Base-by-base conservation (phyloP, 2,888 invertebrate species). In the Sclerodermus sp. region DNA sequence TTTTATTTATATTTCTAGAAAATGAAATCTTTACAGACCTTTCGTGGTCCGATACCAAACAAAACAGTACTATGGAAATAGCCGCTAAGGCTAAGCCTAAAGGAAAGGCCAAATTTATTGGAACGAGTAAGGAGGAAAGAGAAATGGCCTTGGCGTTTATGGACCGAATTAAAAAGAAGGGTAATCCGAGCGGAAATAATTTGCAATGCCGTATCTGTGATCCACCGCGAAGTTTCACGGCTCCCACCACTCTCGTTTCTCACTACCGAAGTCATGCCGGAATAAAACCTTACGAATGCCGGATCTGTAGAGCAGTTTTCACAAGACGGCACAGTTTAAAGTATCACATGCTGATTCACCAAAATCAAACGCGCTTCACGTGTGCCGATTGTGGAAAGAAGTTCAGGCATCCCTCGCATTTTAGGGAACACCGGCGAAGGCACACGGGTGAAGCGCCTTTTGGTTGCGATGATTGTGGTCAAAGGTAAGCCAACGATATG, bases 231-330 rank as follows among this genome's bases (percentile, higher is more conserved):
- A 80, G 79, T 40, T 84, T 84, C 62, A 84, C 84, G 4, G 84
- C 84, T 5, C 80, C 81, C 14, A 83, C 84, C 16, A 84, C 84
- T 2, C 76, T 84, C 12, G 81, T 83, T 58, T 83, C 83, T 34
- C 84, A 84, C 67, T 84, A 84, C 65, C 76, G 84, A 30, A 84
- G 83, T 64, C 84, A 84, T 68, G 84, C 84, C 72, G 84, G 84
- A 34, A 84, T 85, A 60, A 84, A 84, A 64, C 84, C 84, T 1
- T 84, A 82, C 62, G 81, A 82, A 53, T 85, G 84, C 70, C 77
- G 80, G 43, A 79, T 83, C 46, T 84, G 84, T 60, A 78, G 79
- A 47, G 81, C 82, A 3, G 83, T 82, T 32, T 84, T 84, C 64
- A 84, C 84, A 1, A 73, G 84, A 29, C 80, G 84, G 49, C 84